phyloP scores from a whole-genome alignment of 2,797 vertebrate genomes.

The Bufotes viridis region DNA sequence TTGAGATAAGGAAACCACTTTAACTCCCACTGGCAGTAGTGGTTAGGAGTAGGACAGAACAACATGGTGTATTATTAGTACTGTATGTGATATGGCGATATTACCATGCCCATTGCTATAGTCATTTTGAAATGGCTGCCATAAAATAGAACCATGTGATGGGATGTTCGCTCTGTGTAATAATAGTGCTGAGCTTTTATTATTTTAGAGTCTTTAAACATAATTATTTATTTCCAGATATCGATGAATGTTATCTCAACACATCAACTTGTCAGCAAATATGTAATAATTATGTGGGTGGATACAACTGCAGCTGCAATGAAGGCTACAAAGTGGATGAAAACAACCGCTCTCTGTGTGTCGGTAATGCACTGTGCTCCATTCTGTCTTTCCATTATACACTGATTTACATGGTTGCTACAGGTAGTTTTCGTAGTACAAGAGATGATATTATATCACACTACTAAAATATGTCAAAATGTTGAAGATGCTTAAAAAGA shows the following conservation, averaged over 20 bases:
- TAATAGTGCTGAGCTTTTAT: too few species aligned
- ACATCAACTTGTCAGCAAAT: slow-evolving; percentile 50
- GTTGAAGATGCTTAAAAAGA: neutral
- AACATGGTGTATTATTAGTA: too few species aligned
- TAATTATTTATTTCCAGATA: slow-evolving; percentile 27
- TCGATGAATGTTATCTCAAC: slow-evolving; percentile 53
- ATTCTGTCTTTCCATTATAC: neutral
- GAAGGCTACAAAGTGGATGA: slow-evolving; percentile 28
- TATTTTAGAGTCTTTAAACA: neutral
- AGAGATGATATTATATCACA: neutral
- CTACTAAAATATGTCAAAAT: neutral
- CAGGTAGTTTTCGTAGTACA: neutral
- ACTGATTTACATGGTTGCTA: neutral
- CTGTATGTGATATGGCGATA: too few species aligned
- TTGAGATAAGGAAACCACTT: too few species aligned
- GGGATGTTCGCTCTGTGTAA: too few species aligned
- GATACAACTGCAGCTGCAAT: slow-evolving; percentile 48
- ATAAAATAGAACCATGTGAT: too few species aligned
- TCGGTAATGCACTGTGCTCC: slow-evolving; percentile 18
- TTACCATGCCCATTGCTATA: neutral
- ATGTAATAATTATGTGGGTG: slow-evolving; percentile 27
- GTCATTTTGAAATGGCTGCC: neutral
- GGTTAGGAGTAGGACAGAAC: too few species aligned
- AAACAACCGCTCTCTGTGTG: slow-evolving; percentile 43
- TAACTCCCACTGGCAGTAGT: too few species aligned